A percentile compares a stretch with the other conserved stretches of the same genome.
These are phyloP conservation scores for Casuarius casuarius DNA, from an alignment of 2,113 vertebrate genomes.

Conservation along the genomic window DNA sequence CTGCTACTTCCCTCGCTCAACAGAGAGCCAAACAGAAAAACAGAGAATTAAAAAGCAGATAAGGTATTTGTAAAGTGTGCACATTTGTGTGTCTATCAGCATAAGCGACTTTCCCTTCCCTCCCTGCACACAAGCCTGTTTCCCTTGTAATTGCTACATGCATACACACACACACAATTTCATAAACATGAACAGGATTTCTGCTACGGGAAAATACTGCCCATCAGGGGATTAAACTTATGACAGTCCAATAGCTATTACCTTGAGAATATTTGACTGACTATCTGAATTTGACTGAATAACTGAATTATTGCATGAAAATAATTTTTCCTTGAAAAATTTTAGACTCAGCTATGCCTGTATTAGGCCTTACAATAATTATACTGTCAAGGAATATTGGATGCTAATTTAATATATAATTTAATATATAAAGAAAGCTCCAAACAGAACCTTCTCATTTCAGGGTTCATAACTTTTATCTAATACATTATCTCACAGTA, in stretches of 20 bases:
- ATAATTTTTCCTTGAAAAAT: neutral
- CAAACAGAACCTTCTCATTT: neutral
- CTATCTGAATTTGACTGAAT: neutral
- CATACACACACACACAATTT: neutral
- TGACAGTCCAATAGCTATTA: neutral
- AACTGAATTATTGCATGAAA: neutral
- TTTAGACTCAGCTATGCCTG: neutral
- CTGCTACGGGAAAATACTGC: neutral
- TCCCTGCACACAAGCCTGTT: neutral
- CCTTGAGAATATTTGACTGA: neutral
- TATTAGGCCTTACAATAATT: neutral
- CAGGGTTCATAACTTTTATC: neutral
- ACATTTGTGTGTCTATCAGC: neutral
- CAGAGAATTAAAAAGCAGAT: too few relatives aligned
- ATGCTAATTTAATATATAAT: neutral
- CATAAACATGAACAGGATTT: neutral
- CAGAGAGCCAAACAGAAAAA: too few relatives aligned
- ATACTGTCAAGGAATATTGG: neutral
- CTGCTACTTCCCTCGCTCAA: too few relatives aligned
- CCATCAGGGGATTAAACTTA: neutral
- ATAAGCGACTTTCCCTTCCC: neutral
- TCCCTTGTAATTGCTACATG: neutral
- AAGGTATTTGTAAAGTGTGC: neutral
- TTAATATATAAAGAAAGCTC: neutral
- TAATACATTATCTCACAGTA: neutral